Evolutionary conservation across 2,797 vertebrate species (phyloP), one percentile per base, ranked within the genome.

Genomic region (Notoglanidium macrostoma): DNA sequence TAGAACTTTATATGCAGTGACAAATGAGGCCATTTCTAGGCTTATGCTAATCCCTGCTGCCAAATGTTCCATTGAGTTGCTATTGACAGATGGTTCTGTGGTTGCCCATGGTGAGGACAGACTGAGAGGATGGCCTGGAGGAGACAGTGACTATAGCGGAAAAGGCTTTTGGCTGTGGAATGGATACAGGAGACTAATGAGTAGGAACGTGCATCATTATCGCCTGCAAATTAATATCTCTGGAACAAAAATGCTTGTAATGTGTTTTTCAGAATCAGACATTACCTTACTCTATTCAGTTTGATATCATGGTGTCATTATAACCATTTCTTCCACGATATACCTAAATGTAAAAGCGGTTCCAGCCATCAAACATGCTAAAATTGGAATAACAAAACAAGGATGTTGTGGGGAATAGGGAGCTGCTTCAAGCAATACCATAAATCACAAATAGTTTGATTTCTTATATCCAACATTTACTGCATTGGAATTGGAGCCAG

Each of bases 61-160:
- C 88, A 85, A 90, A 90, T 91, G 90, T 90, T 89, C 85, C 65
- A 88, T 90, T 89, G 90, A 90, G 89, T 87, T 84, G 86, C 88
- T 89, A 87, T 68, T 87, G 87, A 91, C 91, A 91, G 90, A 91
- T 91, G 91, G 91, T 87, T 86, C 74, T 59, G 84, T 35, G n/a
- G 81, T 90, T 54, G 84, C 89, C 84, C 32, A 89, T 83, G 87
- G 89, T 61, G 84, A 88, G 86, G 86, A 87, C 89, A 89, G 87
- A 72, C 84, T 57, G 85, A 85, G 78, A 80, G 81, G 23, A 82
- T 89, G 84, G 87, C 79, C 86, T 67, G 61, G 57, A 87, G 72
- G 81, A 81, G 72, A 80, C n/a, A 14, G 68, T 21, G 63, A 82
- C 84, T 84, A 73, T 63, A 72, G 70, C 23, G 83, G 83, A 67